Evolutionary conservation across 2,797 vertebrate species (phyloP).

Genomic region (Myotis findleyi): DNA sequence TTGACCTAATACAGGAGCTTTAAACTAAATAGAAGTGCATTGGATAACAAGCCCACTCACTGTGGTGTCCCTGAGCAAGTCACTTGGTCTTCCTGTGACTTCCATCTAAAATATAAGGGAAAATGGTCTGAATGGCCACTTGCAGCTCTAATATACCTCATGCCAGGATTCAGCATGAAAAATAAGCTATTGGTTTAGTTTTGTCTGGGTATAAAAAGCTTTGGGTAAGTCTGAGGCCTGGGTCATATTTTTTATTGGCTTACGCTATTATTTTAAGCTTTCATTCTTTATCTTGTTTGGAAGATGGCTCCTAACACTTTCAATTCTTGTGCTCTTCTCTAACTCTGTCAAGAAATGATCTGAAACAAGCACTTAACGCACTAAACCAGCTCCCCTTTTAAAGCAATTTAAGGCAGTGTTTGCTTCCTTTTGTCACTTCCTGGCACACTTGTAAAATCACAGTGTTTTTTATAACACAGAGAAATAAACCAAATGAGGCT

Average conservation of each 20-base stretch:
- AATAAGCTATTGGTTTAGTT: neutral
- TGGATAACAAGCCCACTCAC: neutral
- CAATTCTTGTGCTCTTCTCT: neutral
- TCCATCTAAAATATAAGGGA: neutral
- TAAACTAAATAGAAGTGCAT: neutral
- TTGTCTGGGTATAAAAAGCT: neutral
- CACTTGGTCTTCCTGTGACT: neutral
- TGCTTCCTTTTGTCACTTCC: neutral
- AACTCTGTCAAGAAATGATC: slow-evolving; percentile 12
- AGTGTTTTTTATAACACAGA: neutral
- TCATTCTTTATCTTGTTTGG: neutral
- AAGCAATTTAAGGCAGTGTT: neutral
- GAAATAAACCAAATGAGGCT: neutral
- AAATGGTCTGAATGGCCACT: neutral
- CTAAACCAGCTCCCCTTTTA: neutral
- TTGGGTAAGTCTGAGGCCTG: neutral
- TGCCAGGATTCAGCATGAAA: neutral
- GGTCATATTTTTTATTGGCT: neutral
- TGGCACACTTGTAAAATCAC: neutral
- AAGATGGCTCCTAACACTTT: neutral
- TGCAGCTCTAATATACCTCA: neutral
- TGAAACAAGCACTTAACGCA: slow-evolving; percentile 10
- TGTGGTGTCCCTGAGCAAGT: neutral
- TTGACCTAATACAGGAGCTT: neutral
- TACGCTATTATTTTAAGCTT: neutral